Evolutionary conservation across 1,140 invertebrate species (phyloP), one percentile per base, ranked within the genome.

Genomic region (Drosophila micromelanica): DNA sequence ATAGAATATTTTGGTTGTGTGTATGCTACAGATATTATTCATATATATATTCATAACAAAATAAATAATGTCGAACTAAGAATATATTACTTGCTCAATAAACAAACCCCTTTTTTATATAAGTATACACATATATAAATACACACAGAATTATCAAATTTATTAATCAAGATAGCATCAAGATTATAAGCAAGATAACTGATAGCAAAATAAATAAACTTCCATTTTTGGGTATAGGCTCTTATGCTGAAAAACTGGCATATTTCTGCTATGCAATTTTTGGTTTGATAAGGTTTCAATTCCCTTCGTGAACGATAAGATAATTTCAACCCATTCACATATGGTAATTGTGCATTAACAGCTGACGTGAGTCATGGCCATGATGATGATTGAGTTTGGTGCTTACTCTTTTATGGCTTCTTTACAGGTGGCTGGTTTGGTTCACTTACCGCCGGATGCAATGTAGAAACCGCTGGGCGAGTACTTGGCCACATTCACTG

Each of bases 391-490:
- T 35, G n/a, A 46, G 52, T 35, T 42, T 48, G 48, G 61, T 61
- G 13, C 56, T 69, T 52, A 56, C 32, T 56, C 46, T 45, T 67
- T 40, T 64, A 59, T 15, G 62, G 76, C 40, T 71, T 84, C 78
- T 60, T 59, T 59, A 32, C 49, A n/a, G 40, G 17, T 59, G 49
- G 49, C 61, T 80, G 77, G 42, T 32, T 57, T 63, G 73, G 51
- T 57, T 60, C 55, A 91, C 93, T 93, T 94, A 98, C 97, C 98
- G 93, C 97, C 98, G 82, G 99, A 99, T 54, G 98, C 98, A 91
- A 99, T 99, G 90, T 99, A 99, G 93, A 98, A 99, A 72, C 98
- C 98, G 93, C 97, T 98, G 2, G 99, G 99, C 49, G 98, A 98
- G 93, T 99, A 99, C 93, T 99, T 99, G 48, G 99, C 99, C 54